Percentiles rank a stretch among this genome's conserved stretches.
Evolutionary conservation across 2,888 invertebrate genomes (phyloP).

Genomic region (Cataglyphis altisquamis): DNA sequence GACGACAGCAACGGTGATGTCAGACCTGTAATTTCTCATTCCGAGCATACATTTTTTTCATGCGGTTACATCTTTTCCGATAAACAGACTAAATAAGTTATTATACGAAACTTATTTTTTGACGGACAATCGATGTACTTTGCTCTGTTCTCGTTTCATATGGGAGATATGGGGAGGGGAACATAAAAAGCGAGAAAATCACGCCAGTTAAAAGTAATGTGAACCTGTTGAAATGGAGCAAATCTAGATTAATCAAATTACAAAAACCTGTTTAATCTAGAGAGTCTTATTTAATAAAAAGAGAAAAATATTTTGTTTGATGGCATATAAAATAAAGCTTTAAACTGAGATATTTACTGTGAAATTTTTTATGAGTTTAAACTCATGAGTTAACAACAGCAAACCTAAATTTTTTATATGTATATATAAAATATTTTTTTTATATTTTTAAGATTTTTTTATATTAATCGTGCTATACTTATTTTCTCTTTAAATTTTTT

Average conservation of each 20-base stretch:
- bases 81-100: conserved; percentile 47
- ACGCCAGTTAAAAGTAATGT: background rate
- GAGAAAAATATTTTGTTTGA: conserved; percentile 11
- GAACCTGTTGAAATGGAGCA: conserved; percentile 7
- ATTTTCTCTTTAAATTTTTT: background rate
- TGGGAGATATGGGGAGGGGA: background rate
- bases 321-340: background rate
- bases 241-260: conserved; percentile 21
- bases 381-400: too few relatives aligned
- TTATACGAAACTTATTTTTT: background rate
- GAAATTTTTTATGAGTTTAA: background rate
- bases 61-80: conserved; percentile 27
- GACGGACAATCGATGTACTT: conserved; percentile 20
- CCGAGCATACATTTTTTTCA: conserved; percentile 42
- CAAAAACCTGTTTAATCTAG: conserved; percentile 8
- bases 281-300: too few relatives aligned
- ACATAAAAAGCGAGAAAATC: conserved; percentile 19
- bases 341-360: background rate
- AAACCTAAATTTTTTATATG: too few relatives aligned
- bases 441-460: background rate
- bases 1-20: background rate
- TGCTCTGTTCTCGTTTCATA: conserved; percentile 7
- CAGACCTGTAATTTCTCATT: conserved; percentile 42
- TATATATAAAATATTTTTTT: too few relatives aligned
- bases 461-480: background rate